Conservation (phyloP, 1,140 invertebrate genomes). For the Calycopis cecrops region DNA sequence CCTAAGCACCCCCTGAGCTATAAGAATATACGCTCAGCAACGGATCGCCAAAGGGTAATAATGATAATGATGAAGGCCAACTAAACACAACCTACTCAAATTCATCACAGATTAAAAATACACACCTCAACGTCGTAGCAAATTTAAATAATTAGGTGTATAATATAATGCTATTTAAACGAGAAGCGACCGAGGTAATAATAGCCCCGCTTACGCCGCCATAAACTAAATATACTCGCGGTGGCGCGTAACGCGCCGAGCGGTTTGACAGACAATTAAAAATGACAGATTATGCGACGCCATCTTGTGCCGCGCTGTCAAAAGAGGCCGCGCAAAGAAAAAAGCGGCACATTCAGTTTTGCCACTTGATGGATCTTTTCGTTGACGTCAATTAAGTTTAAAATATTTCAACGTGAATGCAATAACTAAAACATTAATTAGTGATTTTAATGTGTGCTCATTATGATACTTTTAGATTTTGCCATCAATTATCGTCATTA, state of each 20-base stretch:
- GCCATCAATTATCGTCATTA: no score
- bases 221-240: slow-evolving; percentile 67
- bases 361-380: slow-evolving; percentile 39
- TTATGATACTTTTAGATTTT: no score
- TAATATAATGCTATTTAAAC: slow-evolving; percentile 46
- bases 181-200: slow-evolving; percentile 39
- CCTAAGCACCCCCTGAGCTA: no score
- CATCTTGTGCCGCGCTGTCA: slow-evolving; percentile 41
- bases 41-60: no score
- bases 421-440: slow-evolving; percentile 10
- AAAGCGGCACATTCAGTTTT: slow-evolving; percentile 55
- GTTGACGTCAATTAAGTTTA: slow-evolving; percentile 41
- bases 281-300: slow-evolving; percentile 63
- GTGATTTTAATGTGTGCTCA: background rate
- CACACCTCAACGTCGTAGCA: no score
- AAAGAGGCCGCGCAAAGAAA: slow-evolving; percentile 40
- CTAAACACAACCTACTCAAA: no score
- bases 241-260: slow-evolving; percentile 42
- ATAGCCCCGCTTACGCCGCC: slow-evolving; percentile 58
- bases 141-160: slow-evolving; percentile 9
- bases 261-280: slow-evolving; percentile 70
- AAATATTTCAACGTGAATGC: slow-evolving; percentile 22
- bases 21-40: no score
- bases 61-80: no score
- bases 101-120: no score